phyloP scores from a whole-genome alignment of 1,140 invertebrate species.

The Ectropis grisescens region DNA sequence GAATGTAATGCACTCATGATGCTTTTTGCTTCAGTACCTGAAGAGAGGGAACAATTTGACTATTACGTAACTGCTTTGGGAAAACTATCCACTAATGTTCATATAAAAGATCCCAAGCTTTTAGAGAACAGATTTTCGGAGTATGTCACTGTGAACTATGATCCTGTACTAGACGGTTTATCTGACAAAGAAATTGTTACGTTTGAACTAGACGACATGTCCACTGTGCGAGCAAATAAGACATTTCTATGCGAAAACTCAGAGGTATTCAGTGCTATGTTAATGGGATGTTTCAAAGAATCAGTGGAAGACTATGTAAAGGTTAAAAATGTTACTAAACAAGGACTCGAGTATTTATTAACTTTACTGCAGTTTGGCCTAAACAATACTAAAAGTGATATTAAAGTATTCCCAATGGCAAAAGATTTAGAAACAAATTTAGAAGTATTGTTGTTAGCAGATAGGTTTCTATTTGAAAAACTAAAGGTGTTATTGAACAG shows the following conservation, averaged over 20 bases:
- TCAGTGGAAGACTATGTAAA: constrained; percentile 71
- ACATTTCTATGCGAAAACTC: constrained; percentile 74
- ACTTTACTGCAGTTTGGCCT: constrained; percentile 66
- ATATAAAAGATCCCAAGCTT: constrained; percentile 64
- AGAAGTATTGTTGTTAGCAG: constrained; percentile 76
- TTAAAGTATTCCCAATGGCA: constrained; percentile 52
- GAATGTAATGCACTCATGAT: constrained; percentile 53
- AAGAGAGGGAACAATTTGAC: constrained; percentile 49
- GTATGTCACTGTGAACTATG: constrained; percentile 36
- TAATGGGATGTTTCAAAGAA: constrained; percentile 77
- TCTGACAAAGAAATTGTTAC: constrained; percentile 62
- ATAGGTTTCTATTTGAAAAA: constrained; percentile 75
- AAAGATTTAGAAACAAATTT: constrained; percentile 70
- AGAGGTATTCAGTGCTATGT: constrained; percentile 76
- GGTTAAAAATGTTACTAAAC: constrained; percentile 70
- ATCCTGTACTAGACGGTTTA: constrained; percentile 50
- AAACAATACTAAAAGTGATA: constrained; percentile 48
- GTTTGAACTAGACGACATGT: constrained; percentile 76
- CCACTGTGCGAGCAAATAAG: constrained; percentile 72
- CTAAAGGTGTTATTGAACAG: constrained; percentile 69
- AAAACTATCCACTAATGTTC: constrained; percentile 54
- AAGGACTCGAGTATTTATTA: constrained; percentile 69
- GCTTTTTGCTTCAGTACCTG: constrained; percentile 37
- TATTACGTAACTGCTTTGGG: constrained; percentile 55
- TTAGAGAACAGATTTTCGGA: constrained; percentile 55